phyloP scores from a whole-genome alignment of 2,113 vertebrate species.

The Ammodytes dubius region DNA sequence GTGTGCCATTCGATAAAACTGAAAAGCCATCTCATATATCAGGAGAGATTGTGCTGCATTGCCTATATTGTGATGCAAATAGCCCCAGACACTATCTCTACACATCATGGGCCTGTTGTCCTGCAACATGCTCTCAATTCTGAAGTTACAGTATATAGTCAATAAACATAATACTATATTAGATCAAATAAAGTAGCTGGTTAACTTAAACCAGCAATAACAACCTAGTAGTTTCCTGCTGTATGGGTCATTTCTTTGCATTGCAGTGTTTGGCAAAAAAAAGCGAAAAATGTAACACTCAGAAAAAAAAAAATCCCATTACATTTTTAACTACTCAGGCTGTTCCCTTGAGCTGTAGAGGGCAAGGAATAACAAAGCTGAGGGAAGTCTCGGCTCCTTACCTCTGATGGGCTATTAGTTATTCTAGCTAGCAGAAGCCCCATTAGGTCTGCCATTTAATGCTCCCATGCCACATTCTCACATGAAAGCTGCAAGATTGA shows the following conservation, averaged over 20 bases:
- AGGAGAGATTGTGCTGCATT: conserved; percentile 21
- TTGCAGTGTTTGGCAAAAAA: conserved; percentile 32
- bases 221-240: conserved; percentile 7
- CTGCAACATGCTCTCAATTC: conserved; percentile 1
- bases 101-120: conserved; percentile 25
- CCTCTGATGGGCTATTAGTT: conserved; percentile 81
- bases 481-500: conserved; percentile 73
- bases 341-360: conserved; percentile 69
- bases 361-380: conserved; percentile 74
- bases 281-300: conserved; percentile 14
- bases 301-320: conserved; percentile 66
- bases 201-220: conserved; percentile 15
- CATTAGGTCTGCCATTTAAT: conserved; percentile 80
- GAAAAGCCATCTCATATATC: conserved; percentile 32
- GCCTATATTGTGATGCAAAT: conserved; percentile 54
- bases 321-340: conserved; percentile 66
- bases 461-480: conserved; percentile 73
- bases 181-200: not conserved
- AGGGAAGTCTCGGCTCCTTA: conserved; percentile 72
- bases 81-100: conserved; percentile 1
- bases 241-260: conserved; percentile 32
- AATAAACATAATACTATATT: conserved; percentile 4
- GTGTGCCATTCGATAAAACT: conserved; percentile 47
- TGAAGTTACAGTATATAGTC: not conserved
- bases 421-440: conserved; percentile 78